Conservation (phyloP, 2,113 vertebrate species). For the Panurus biarmicus region DNA sequence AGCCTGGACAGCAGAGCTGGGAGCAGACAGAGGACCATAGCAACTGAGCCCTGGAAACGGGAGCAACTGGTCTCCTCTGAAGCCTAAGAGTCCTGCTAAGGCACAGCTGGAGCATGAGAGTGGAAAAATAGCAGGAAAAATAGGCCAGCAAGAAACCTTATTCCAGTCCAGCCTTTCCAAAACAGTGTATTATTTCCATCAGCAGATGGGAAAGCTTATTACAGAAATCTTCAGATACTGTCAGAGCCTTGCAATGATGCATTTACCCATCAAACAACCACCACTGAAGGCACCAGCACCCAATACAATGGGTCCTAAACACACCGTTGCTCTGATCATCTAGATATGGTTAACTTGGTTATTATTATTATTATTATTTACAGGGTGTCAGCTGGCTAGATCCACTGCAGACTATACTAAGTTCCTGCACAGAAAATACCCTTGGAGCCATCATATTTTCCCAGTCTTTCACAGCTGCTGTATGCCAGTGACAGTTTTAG, state of each 20-base stretch:
- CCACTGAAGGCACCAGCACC: background rate
- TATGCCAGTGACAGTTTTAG: background rate
- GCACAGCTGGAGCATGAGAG: background rate
- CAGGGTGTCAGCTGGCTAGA: background rate
- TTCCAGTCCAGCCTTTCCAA: background rate
- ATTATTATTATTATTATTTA: background rate
- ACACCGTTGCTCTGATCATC: background rate
- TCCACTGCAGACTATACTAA: background rate
- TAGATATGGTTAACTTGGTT: background rate
- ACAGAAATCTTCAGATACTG: background rate
- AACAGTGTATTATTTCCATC: slow-evolving; percentile 2
- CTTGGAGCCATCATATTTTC: background rate
- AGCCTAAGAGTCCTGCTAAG: background rate
- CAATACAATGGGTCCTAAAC: background rate
- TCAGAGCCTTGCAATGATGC: background rate
- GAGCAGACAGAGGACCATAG: background rate
- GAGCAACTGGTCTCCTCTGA: background rate
- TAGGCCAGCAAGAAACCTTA: background rate
- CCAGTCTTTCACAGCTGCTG: background rate
- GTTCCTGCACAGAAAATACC: background rate
- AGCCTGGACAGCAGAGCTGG: background rate
- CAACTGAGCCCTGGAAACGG: background rate
- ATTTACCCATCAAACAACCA: background rate
- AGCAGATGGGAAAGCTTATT: background rate
- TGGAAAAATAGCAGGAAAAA: background rate